phyloP scores from a whole-genome alignment of 2,888 invertebrate species.

The Acanthosoma haemorrhoidale region DNA sequence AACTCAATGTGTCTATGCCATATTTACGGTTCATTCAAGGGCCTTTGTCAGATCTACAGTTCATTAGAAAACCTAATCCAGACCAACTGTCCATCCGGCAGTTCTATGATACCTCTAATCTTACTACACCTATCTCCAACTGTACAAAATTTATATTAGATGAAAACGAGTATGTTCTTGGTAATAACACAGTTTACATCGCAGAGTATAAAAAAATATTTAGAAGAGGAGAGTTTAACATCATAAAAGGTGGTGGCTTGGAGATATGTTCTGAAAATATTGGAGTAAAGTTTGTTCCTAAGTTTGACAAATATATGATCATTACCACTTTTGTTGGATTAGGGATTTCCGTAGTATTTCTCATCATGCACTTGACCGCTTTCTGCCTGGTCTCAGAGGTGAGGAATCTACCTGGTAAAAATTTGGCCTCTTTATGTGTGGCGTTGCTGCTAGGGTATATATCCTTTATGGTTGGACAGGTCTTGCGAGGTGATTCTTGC shows the following conservation, averaged over 20 bases:
- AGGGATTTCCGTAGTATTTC: slow-evolving; percentile 49
- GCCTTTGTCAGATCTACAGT: too few relatives aligned
- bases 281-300: slow-evolving; percentile 44
- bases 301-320: slow-evolving; percentile 46
- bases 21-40: too few relatives aligned
- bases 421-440: slow-evolving; percentile 50
- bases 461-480: slow-evolving; percentile 48
- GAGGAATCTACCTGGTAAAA: slow-evolving; percentile 52
- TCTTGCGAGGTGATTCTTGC: slow-evolving; percentile 45
- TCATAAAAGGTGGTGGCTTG: slow-evolving; percentile 44
- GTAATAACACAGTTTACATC: slow-evolving; percentile 45
- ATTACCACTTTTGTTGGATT: slow-evolving; percentile 49
- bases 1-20: background rate
- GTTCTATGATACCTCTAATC: background rate
- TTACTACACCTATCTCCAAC: background rate
- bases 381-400: slow-evolving; percentile 49
- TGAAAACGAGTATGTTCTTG: slow-evolving; percentile 45
- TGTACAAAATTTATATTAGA: slow-evolving; percentile 47
- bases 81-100: background rate
- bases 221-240: slow-evolving; percentile 44
- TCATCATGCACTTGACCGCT: slow-evolving; percentile 49
- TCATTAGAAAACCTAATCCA: too few relatives aligned
- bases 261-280: slow-evolving; percentile 44
- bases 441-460: slow-evolving; percentile 50
- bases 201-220: slow-evolving; percentile 45